phyloP scores from a whole-genome alignment of 2,113 vertebrate genomes.

The Brachypodius melanocephalos region DNA sequence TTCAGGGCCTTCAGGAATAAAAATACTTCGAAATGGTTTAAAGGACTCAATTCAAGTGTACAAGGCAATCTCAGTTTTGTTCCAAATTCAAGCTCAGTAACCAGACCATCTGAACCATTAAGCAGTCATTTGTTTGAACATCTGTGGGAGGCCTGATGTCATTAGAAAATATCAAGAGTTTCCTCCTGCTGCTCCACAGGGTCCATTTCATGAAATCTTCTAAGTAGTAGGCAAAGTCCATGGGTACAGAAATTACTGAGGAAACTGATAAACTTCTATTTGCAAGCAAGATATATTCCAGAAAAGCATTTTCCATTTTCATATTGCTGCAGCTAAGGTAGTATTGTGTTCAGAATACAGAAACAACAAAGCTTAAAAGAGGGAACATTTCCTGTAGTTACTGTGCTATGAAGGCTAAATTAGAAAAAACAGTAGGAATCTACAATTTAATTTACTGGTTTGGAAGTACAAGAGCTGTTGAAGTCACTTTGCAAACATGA shows the following conservation, averaged over 20 bases:
- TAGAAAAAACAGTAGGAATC: not conserved
- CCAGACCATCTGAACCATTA: not conserved
- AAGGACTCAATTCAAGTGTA: not conserved
- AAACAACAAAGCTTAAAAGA: not conserved
- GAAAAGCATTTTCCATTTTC: not conserved
- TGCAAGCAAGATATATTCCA: not conserved
- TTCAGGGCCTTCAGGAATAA: not conserved
- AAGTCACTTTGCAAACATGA: not conserved
- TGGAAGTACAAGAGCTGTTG: not conserved
- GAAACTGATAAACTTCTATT: not conserved
- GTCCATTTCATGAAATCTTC: not conserved
- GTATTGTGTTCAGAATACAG: not conserved
- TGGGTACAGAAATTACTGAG: not conserved
- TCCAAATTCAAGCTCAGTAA: not conserved
- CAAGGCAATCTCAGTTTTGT: not conserved
- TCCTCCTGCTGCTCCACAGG: not conserved
- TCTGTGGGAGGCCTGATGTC: not conserved
- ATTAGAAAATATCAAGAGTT: not conserved
- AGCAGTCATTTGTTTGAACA: not conserved
- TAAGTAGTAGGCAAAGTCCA: not conserved
- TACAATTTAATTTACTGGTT: not conserved
- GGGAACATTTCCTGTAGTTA: not conserved
- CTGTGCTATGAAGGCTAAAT: not conserved
- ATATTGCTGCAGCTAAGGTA: not conserved
- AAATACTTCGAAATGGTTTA: not conserved